These are phyloP conservation scores for Heliconius himera DNA, from an alignment of 1,140 invertebrate species.

Conservation along the genomic window DNA sequence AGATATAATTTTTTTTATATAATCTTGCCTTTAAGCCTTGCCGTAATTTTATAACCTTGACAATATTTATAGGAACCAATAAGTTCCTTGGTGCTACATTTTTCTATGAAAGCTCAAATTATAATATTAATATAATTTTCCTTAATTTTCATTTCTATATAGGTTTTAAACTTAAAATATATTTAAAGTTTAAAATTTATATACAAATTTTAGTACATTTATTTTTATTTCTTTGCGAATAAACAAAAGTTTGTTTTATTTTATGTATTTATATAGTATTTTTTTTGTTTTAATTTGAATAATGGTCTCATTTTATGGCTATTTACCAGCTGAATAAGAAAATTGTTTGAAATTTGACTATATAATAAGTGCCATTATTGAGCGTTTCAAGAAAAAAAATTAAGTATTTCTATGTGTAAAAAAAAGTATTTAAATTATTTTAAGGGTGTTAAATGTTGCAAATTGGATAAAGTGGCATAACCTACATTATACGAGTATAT, in stretches of 20 bases:
- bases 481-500: neutral
- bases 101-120: slow-evolving; percentile 1
- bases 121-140: neutral
- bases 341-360: neutral
- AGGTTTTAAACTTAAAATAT: too few relatives aligned
- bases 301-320: neutral
- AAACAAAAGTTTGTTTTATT: neutral
- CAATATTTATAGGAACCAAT: neutral
- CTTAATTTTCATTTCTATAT: neutral
- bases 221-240: neutral
- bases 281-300: slow-evolving; percentile 3
- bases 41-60: neutral
- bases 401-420: neutral
- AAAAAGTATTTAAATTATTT: neutral
- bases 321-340: neutral
- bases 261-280: neutral
- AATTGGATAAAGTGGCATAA: neutral
- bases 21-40: neutral
- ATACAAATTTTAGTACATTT: too few relatives aligned
- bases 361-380: neutral
- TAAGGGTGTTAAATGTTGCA: neutral
- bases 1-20: neutral
- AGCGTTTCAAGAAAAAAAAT: neutral
- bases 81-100: neutral
- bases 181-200: too few relatives aligned